phyloP scores from a whole-genome alignment of 2,113 vertebrate genomes.

The Martes martes region DNA sequence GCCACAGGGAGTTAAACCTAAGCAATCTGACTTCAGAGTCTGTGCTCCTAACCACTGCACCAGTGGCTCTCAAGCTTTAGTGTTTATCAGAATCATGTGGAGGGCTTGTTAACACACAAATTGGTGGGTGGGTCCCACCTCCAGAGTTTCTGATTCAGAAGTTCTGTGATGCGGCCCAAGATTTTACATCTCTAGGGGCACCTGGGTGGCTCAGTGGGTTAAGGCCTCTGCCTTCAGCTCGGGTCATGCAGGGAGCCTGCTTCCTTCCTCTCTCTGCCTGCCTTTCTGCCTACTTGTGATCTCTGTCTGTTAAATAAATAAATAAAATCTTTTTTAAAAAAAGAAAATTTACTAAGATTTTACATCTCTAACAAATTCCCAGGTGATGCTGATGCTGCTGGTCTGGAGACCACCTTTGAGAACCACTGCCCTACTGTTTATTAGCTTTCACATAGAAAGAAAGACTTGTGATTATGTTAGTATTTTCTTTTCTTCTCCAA shows the following conservation, averaged over 20 bases:
- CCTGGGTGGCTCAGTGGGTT: too few species aligned
- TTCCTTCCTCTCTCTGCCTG: too few species aligned
- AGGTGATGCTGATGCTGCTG: neutral
- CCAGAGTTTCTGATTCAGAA: slow-evolving; percentile 15
- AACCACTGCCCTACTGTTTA: neutral
- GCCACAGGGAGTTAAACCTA: neutral
- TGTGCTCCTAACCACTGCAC: neutral
- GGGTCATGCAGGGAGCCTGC: too few species aligned
- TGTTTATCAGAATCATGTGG: neutral
- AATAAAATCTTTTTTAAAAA: too few species aligned
- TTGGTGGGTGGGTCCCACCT: neutral
- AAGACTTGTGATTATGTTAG: neutral
- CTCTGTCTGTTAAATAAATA: too few species aligned
- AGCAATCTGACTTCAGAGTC: neutral
- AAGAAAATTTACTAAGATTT: neutral
- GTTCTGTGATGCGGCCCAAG: neutral
- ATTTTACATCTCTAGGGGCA: too few species aligned
- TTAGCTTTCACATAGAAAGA: neutral
- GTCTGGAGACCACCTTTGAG: neutral
- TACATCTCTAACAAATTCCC: neutral
- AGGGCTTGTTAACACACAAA: neutral
- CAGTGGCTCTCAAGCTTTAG: neutral
- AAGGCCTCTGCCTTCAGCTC: too few species aligned
- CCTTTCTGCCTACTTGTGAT: too few species aligned
- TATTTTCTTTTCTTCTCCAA: neutral